Conservation (phyloP, 2,888 invertebrate genomes). For the Sarcophaga subvicina region DNA sequence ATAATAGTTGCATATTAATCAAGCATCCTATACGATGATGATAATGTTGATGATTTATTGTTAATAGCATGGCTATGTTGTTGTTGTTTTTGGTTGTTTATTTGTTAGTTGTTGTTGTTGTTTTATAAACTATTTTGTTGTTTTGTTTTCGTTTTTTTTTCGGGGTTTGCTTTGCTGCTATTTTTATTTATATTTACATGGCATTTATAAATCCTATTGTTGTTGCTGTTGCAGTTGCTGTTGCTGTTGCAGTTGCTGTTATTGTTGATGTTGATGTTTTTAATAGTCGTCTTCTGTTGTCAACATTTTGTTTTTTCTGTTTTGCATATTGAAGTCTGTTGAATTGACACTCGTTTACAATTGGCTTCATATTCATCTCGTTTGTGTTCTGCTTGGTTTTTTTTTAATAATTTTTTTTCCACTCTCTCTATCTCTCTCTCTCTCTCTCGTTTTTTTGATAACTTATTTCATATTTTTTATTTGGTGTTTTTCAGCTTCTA, state of each 20-base stretch:
- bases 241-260: conserved; percentile 8
- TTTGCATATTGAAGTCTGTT: conserved; percentile 62
- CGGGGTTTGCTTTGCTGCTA: not conserved
- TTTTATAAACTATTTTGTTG: conserved; percentile 14
- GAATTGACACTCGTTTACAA: conserved; percentile 67
- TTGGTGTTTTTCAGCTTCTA: not conserved
- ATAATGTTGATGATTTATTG: conserved; percentile 63
- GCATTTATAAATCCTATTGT: not conserved
- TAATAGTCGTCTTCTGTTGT: conserved; percentile 62
- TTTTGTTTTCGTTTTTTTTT: conserved; percentile 10
- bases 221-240: not conserved
- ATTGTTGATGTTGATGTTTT: conserved; percentile 50
- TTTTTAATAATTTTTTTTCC: conserved; percentile 25
- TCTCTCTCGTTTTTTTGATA: conserved; percentile 41
- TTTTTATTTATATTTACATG: no score
- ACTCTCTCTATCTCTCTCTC: conserved; percentile 12
- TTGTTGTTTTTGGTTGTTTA: conserved; percentile 1
- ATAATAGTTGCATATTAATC: conserved; percentile 69
- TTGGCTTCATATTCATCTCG: conserved; percentile 65
- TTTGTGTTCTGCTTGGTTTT: not conserved
- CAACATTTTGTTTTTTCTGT: conserved; percentile 55
- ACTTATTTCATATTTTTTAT: conserved; percentile 19
- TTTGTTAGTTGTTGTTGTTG: not conserved
- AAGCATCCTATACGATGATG: conserved; percentile 67
- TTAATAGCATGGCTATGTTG: conserved; percentile 62